Base-by-base conservation (phyloP, 2,113 vertebrate genomes). In the Eurypyga helias region DNA sequence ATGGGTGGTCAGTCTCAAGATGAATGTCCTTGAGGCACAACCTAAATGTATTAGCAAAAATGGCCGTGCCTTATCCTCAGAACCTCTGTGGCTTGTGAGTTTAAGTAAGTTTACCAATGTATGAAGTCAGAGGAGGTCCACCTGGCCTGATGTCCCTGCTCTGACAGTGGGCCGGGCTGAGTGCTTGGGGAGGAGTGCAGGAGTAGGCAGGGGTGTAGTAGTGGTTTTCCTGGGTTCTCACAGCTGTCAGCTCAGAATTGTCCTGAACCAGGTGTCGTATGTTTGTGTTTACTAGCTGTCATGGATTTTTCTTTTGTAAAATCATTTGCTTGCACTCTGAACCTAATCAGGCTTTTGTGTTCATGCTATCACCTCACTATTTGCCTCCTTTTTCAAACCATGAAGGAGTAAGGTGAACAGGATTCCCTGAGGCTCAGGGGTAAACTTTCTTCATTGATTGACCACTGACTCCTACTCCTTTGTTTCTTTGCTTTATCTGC, bases 61-160 rank as follows among this genome's bases (percentile, higher is more conserved):
- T 29, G 14, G 5, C 60, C 4, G 3, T 41, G 34, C 14, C 45
- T 70, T 77, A 58, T 34, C 11, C 54, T 13, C 2, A 46, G 45
- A 28, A 31, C 66, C 11, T 78, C 58, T 79, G 71, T 76, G 46
- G 36, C 31, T 73, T 77, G 43, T 16, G 54, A 61, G 38, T 75
- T 84, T 31, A 31, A 28, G 10, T 89, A 54, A 76, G 8, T 0
- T 16, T 89, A 38, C 45, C 10, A 2, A 31, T 81, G 7, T 14
- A 54, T 1, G 1, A 70, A 65, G 45, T 71, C 58, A 48, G 75
- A 85, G 31, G 65, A 89, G 12, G n/a, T 64, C 31, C 26, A 23
- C 6, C 3, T 70, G 49, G n/a, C n/a, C 16, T 0, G 0, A 4
- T 29, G 43, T 46, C 28, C 10, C 11, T 77, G 57, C 31, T 51